phyloP scores from a whole-genome alignment of 2,113 vertebrate species.

The Brachyhypopomus occidentalis region DNA sequence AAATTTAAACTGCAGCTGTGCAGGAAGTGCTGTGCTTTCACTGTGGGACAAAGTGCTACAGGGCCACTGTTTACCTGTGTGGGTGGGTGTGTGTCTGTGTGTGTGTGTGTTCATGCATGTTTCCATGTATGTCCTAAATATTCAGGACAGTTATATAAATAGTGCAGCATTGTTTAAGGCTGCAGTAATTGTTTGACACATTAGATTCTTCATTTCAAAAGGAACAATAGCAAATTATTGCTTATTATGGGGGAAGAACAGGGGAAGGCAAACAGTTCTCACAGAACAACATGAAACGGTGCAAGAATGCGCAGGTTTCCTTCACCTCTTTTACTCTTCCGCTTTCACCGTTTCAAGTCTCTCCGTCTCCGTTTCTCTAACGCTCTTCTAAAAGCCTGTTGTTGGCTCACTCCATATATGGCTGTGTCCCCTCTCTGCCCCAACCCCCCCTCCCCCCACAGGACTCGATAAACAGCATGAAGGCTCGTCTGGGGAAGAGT shows the following conservation, averaged over 20 bases:
- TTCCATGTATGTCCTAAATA: background rate
- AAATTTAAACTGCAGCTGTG: slow-evolving; percentile 56
- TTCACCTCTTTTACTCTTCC: background rate
- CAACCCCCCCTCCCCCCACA: no score
- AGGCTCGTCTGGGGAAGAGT: slow-evolving; percentile 90
- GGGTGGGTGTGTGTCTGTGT: no score
- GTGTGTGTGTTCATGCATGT: background rate
- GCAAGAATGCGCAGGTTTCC: no score
- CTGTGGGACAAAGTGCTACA: slow-evolving; percentile 27
- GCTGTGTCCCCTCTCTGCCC: no score
- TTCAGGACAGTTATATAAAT: background rate
- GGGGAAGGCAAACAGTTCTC: background rate
- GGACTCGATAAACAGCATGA: slow-evolving; percentile 96
- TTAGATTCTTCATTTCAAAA: background rate
- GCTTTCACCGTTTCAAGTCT: background rate
- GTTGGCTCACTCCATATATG: background rate
- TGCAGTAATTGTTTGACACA: background rate
- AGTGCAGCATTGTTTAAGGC: no score
- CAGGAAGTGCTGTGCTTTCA: slow-evolving; percentile 48
- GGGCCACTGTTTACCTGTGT: slow-evolving; percentile 5
- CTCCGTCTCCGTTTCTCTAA: background rate
- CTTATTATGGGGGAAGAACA: background rate
- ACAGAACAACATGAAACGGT: background rate
- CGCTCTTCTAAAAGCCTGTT: background rate
- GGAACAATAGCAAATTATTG: background rate